Evolutionary conservation across 2,888 invertebrate genomes (phyloP), one percentile per base, ranked within the genome.

Genomic region (Mystacides longicornis): DNA sequence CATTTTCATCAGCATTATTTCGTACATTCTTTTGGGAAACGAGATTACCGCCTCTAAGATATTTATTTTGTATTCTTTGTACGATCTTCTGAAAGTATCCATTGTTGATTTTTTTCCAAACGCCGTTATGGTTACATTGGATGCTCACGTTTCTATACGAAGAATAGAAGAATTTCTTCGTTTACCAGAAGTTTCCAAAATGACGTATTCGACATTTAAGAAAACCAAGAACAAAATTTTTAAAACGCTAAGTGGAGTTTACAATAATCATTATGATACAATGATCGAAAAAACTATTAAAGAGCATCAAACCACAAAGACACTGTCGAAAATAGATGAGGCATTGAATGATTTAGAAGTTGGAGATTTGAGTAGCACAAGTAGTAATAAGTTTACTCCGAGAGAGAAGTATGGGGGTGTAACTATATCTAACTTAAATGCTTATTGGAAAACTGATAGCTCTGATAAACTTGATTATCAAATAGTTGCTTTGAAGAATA

Each of bases 51-150:
- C 93, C 0, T 85, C 89, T 52, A 84, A 83, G 67, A 81, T 89
- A 0, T 91, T 89, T 67, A 86, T 89, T 7, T 80, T 89, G 33
- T 85, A 89, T 23, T 85, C 91, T 0, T 86, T 90, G 63, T 91
- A 87, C 66, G 90, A 88, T 63, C 86, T 89, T 57, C 69, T 92
- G 2, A 83, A 89, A 46, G 82, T 87, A 54, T 83, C 85, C 0
- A 81, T 91, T 71, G 88, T 88, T 0, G 85, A 89, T 27, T 90
- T 87, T 67, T 83, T 91, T 64, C 91, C 93, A 0, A 76, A 82
- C 63, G 87, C 88, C 0, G 82, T 92, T 42, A 84, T 87, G 1
- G 85, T 85, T 65, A 79, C 86, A 0, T 80, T 89, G 0, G 92
- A 93, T 66, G 85, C 85, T 0, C 75, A 82, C 43, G 86, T 93